Evolutionary conservation across 2,113 vertebrate genomes (phyloP).

Genomic region (Corythaixoides concolor): DNA sequence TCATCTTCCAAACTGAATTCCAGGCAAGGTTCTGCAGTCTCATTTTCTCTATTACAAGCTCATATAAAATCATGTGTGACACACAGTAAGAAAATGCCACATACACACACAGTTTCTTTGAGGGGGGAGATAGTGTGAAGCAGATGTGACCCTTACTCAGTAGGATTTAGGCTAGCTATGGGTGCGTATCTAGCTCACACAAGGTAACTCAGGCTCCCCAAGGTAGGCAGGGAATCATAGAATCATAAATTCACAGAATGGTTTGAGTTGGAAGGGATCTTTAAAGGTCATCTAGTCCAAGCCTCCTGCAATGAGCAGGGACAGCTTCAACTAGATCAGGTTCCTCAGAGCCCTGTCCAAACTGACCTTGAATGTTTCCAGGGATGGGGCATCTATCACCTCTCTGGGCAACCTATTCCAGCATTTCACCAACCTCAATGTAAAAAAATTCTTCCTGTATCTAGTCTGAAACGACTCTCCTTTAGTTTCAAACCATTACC

Average conservation of each 20-base stretch:
- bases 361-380: neutral
- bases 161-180: neutral
- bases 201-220: neutral
- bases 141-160: neutral
- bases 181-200: neutral
- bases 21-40: neutral
- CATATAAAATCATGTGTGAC: neutral
- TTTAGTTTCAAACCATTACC: neutral
- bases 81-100: neutral
- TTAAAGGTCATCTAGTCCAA: neutral
- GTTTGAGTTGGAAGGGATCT: neutral
- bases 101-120: neutral
- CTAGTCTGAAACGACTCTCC: neutral
- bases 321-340: neutral
- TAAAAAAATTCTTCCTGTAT: neutral
- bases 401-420: neutral
- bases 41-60: neutral
- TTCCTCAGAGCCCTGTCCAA: neutral
- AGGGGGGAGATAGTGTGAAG: neutral
- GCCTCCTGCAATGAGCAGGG: neutral
- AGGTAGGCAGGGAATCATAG: neutral
- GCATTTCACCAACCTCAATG: neutral
- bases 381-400: neutral
- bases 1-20: slow-evolving; percentile 23
- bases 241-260: neutral